Base-by-base conservation (phyloP, 2,797 vertebrate species). In the Columba guinea region DNA sequence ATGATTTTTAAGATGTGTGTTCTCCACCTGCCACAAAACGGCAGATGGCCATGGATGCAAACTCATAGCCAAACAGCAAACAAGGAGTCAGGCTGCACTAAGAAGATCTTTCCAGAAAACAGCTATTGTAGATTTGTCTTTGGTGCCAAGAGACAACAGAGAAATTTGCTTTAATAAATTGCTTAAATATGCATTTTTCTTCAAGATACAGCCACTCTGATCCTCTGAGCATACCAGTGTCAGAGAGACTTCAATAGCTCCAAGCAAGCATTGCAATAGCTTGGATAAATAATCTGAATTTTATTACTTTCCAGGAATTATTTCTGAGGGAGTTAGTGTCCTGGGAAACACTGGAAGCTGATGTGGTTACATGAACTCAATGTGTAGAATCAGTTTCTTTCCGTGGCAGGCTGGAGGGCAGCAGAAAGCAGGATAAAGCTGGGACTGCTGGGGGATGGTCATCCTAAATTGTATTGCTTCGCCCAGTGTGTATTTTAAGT, bases 271-370 rank as follows among this genome's bases (percentile, higher is more conserved):
- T 62, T 87, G 91, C 94, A 91, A 81, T 81, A 91, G 84, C 87
- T 92, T 88, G 93, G 70, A 94, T 94, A 96, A 95, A 96, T 94
- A 96, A 96, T 91, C 82, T 84, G 94, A 86, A 73, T 87, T 91
- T 96, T 96, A 96, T 96, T 96, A 89, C 93, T 96, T 93, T 94
- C 76, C 91, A 89, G 48, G 87, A 92, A 90, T 76, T 76, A 94
- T 87, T 96, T 95, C 87, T 75, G 94, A 85, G 87, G 79, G 58
- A 90, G 76, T 58, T 21, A 51, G 78, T 26, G 59, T 80, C 84
- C 49, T 67, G 80, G 84, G 59, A 95, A 88, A 73, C 0, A 7
- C 93, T 91, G 95, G 82, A 55, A 93, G 84, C 81, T 59, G 89
- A 32, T 95, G 60, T 24, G 77, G 78, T 65, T 87, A 71, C 79